Percentiles rank a stretch among this genome's conserved stretches.
These are phyloP conservation scores for Halocynthia aurantium DNA, from an alignment of 23 tunicate species.

Conservation along the genomic window DNA sequence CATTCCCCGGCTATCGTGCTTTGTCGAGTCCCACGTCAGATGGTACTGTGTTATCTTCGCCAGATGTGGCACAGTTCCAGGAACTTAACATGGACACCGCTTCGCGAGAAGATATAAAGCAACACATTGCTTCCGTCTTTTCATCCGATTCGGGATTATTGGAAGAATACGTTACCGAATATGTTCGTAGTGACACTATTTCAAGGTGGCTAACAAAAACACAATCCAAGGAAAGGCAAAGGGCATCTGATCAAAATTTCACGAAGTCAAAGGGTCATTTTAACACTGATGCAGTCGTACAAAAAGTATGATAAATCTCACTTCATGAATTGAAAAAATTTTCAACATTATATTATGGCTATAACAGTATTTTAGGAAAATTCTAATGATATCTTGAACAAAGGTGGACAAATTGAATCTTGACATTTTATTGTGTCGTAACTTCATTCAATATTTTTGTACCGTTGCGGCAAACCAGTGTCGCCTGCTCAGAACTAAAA, in stretches of 20 bases:
- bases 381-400: background rate
- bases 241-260: background rate
- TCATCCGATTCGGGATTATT: conserved; percentile 18
- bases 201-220: conserved; percentile 44
- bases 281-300: background rate
- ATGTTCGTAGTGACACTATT: conserved; percentile 33
- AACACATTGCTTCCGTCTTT: conserved; percentile 10
- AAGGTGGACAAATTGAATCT: background rate
- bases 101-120: conserved; percentile 9
- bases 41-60: conserved; percentile 19
- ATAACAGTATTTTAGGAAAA: no score
- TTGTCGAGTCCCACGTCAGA: background rate
- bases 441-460: no score
- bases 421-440: background rate
- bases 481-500: no score
- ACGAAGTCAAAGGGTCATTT: background rate
- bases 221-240: conserved; percentile 8
- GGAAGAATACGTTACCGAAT: conserved; percentile 34
- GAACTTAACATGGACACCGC: background rate
- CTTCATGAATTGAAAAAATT: no score
- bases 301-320: no score
- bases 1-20: conserved; percentile 48
- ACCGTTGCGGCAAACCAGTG: no score
- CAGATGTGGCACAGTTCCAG: conserved; percentile 1
- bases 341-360: no score